Evolutionary conservation across 2,797 vertebrate species (phyloP).

Genomic region (Pangasius krempfi): DNA sequence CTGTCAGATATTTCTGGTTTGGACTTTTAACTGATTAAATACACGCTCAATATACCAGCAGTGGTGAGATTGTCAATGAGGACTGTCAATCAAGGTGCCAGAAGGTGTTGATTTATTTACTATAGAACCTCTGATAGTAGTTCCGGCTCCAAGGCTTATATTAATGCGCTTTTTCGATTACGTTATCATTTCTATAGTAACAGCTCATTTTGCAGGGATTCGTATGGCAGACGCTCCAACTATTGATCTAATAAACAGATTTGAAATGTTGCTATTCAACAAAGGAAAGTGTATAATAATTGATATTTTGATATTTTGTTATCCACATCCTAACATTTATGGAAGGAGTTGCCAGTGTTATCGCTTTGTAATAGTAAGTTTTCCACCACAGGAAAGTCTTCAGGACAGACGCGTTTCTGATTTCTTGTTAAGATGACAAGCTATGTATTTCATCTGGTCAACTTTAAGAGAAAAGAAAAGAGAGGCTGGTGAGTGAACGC

Average conservation of each 20-base stretch:
- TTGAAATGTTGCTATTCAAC: background rate
- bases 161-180: background rate
- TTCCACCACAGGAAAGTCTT: background rate
- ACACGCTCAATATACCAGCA: conserved; percentile 7
- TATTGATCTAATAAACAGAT: background rate
- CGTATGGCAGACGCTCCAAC: background rate
- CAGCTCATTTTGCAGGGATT: background rate
- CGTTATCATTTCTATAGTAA: background rate
- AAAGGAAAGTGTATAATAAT: background rate
- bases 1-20: conserved; percentile 31
- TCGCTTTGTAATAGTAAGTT: no score
- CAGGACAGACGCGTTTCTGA: no score
- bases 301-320: no score
- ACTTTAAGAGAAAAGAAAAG: no score
- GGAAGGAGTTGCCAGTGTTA: background rate
- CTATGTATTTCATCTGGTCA: no score
- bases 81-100: conserved; percentile 27
- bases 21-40: conserved; percentile 26
- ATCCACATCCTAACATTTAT: background rate
- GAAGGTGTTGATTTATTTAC: background rate
- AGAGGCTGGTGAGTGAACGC: background rate
- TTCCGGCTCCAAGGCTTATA: background rate
- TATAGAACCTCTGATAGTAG: background rate
- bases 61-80: background rate
- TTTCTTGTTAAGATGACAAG: no score